Conservation (phyloP, 2,797 vertebrate species). For the Lophotriccus pileatus region DNA sequence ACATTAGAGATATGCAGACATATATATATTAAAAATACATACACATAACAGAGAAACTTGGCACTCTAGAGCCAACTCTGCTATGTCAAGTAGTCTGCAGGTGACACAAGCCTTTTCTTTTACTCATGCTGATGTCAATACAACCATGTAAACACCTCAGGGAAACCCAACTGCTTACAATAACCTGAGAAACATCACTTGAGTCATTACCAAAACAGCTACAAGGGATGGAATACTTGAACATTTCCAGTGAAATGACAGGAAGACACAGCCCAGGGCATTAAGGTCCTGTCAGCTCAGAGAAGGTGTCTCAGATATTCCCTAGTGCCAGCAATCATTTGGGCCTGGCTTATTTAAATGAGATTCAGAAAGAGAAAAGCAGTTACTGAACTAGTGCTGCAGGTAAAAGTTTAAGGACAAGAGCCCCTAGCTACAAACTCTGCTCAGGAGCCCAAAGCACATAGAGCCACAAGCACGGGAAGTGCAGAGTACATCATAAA, state of each 20-base stretch:
- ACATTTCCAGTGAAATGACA: background rate
- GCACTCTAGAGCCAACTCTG: background rate
- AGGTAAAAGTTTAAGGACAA: background rate
- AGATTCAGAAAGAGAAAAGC: background rate
- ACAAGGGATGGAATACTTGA: background rate
- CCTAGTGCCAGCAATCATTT: too few species aligned
- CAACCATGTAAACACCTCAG: background rate
- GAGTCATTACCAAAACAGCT: background rate
- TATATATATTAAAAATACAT: conserved; percentile 54
- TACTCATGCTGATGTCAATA: background rate
- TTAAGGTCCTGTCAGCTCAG: background rate
- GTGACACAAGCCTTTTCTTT: background rate
- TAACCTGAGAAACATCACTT: background rate
- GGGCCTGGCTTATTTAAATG: background rate
- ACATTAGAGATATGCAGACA: conserved; percentile 83
- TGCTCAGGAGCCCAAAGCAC: background rate
- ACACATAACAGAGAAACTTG: background rate
- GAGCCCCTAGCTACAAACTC: background rate
- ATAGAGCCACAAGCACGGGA: too few species aligned
- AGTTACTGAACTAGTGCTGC: background rate
- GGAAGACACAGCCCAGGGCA: background rate
- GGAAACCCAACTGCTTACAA: background rate
- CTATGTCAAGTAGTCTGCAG: accelerated
- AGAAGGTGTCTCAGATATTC: background rate
- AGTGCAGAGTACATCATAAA: background rate